These are phyloP conservation scores for Eclectus roratus DNA, from an alignment of 2,113 vertebrate genomes.

Conservation along the genomic window DNA sequence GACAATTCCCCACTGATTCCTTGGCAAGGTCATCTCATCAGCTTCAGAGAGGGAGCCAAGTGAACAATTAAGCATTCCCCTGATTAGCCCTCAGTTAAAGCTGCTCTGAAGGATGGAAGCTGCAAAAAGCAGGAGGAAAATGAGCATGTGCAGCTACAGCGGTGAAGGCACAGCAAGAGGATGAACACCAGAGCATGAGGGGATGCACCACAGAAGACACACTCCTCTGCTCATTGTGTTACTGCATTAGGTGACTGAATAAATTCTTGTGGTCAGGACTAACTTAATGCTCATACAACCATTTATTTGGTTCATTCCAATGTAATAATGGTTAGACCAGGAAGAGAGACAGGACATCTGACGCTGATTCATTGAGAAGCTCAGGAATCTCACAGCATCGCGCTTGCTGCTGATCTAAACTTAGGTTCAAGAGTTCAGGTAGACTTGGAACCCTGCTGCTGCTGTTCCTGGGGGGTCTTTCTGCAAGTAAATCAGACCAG, in stretches of 20 bases:
- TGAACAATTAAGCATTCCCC: fast-evolving
- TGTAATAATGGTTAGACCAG: fast-evolving
- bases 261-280: fast-evolving
- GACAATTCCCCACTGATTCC: not conserved
- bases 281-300: not conserved
- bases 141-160: fast-evolving
- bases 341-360: not conserved
- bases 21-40: not conserved
- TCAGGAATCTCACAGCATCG: not conserved
- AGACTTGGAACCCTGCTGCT: not conserved
- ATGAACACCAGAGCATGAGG: fast-evolving
- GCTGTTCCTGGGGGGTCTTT: not conserved
- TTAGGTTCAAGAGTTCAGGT: not conserved
- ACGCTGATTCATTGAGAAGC: not conserved
- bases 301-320: not conserved
- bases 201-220: not conserved
- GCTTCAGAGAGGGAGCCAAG: not conserved
- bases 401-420: not conserved
- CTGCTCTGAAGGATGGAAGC: not conserved
- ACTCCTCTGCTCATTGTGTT: fast-evolving
- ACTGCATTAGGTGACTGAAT: fast-evolving
- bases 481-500: not conserved
- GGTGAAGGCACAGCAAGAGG: fast-evolving
- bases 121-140: fast-evolving
- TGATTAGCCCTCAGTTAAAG: not conserved